Percentiles rank a stretch among this genome's conserved stretches.
These are phyloP conservation scores for Oryzias dopingdopingensis DNA, from an alignment of 2,797 vertebrate species.

Conservation along the genomic window DNA sequence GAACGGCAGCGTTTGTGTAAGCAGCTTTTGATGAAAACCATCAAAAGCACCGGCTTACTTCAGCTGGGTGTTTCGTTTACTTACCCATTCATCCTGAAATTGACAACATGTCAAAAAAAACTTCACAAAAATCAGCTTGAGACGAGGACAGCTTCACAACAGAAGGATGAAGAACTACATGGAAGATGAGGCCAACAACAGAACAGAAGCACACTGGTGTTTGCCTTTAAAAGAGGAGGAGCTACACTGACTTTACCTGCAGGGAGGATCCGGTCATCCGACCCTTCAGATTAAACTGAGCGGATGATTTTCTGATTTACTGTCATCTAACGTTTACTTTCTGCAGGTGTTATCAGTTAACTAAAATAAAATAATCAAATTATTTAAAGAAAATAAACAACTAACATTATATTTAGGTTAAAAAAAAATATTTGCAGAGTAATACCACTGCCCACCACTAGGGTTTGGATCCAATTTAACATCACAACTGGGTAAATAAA, in stretches of 20 bases:
- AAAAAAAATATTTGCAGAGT: no score
- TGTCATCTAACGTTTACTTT: no score
- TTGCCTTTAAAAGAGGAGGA: conserved; percentile 16
- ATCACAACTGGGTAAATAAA: no score
- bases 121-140: conserved; percentile 18
- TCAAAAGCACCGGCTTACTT: conserved; percentile 53
- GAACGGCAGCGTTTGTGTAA: conserved; percentile 22
- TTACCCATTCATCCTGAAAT: conserved; percentile 49
- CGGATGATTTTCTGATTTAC: no score
- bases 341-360: no score
- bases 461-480: no score
- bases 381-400: neutral
- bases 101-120: conserved; percentile 18
- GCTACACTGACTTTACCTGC: no score
- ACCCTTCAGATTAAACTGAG: no score
- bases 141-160: conserved; percentile 34
- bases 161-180: conserved; percentile 28
- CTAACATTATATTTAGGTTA: neutral
- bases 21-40: conserved; percentile 52
- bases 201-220: conserved; percentile 66
- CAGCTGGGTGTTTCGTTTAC: conserved; percentile 39
- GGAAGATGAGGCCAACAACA: conserved; percentile 62
- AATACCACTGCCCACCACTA: no score
- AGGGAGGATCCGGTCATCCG: no score
- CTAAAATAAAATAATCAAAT: no score